Percentiles rank a stretch among this genome's conserved stretches.
Conservation (phyloP, 92 coral and sea anemone genomes). For the Galaxea fascicularis region DNA sequence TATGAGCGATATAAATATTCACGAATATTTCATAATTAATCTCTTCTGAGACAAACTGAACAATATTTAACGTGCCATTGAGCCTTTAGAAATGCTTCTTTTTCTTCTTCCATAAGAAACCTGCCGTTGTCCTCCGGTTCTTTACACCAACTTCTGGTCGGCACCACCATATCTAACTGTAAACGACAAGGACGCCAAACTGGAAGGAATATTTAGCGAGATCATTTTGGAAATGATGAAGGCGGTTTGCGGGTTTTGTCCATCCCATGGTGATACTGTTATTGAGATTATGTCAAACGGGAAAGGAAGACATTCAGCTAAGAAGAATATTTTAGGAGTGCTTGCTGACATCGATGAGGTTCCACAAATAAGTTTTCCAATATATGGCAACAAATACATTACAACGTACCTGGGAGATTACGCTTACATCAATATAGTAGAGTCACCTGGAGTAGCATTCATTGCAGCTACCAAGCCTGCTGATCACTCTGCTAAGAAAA, state of each 20-base stretch:
- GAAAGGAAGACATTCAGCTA: constrained; percentile 34
- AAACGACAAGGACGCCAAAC: constrained; percentile 12
- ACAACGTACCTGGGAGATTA: constrained; percentile 67
- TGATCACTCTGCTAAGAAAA: constrained; percentile 23
- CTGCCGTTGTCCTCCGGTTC: constrained; percentile 75
- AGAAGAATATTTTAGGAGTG: constrained; percentile 51
- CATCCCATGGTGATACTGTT: constrained; percentile 70
- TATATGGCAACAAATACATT: constrained; percentile 75
- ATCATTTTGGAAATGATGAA: constrained; percentile 47
- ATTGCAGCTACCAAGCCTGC: constrained; percentile 68
- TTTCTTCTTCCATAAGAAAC: constrained; percentile 49
- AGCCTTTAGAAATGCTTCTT: background rate
- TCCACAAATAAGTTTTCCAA: constrained; percentile 82
- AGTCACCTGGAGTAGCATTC: constrained; percentile 85
- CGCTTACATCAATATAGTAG: constrained; percentile 72
- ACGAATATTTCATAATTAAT: too few species aligned
- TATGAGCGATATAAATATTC: too few species aligned
- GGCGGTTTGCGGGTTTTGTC: constrained; percentile 76
- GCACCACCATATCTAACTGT: constrained; percentile 74
- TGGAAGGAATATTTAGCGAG: constrained; percentile 67
- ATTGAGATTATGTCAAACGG: constrained; percentile 52
- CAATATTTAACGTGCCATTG: background rate
- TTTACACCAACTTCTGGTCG: constrained; percentile 79
- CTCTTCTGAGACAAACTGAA: too few species aligned
- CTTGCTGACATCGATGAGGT: constrained; percentile 63